phyloP scores from a whole-genome alignment of 2,113 vertebrate genomes.

The Amphiprion ocellaris region DNA sequence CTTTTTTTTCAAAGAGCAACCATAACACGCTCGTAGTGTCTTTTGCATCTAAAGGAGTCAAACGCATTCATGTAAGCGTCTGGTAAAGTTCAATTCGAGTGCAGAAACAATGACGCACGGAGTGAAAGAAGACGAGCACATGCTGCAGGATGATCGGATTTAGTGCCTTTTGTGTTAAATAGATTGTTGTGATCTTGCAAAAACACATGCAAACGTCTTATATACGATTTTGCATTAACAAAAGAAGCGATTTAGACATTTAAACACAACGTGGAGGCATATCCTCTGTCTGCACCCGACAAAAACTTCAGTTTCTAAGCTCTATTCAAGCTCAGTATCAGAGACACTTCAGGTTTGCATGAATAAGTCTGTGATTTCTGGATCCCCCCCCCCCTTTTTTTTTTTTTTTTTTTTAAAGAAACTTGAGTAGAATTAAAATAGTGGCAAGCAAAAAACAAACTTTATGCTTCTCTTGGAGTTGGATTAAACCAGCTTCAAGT shows the following conservation, averaged over 20 bases:
- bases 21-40: background rate
- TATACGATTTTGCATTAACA: background rate
- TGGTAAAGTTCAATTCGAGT: conserved; percentile 26
- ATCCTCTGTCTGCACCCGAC: background rate
- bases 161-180: background rate
- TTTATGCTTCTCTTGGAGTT: background rate
- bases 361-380: no score
- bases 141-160: background rate
- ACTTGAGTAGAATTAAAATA: background rate
- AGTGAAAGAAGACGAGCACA: background rate
- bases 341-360: no score
- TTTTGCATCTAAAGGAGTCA: background rate
- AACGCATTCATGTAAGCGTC: background rate
- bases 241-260: background rate
- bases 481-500: background rate
- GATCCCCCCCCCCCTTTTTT: no score
- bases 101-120: background rate
- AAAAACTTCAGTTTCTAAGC: no score
- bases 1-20: background rate
- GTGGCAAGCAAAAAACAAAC: background rate
- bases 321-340: no score
- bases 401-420: background rate
- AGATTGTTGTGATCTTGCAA: background rate
- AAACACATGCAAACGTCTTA: background rate
- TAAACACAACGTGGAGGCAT: background rate